These are phyloP conservation scores for Cladopsammia gracilis DNA, from an alignment of 64 coral and sea anemone species.

Conservation along the genomic window DNA sequence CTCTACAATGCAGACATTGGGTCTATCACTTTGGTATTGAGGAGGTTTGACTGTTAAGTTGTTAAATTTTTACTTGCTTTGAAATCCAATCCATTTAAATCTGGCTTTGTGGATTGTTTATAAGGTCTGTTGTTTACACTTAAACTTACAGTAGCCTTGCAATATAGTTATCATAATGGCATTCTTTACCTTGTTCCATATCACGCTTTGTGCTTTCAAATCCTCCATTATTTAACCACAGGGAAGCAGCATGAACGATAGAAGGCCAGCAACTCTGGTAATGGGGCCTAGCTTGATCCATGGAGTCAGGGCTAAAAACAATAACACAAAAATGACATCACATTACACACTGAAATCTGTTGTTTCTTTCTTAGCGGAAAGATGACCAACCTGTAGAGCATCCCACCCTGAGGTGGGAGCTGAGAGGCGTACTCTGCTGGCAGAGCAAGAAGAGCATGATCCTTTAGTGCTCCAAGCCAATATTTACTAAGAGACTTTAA, in stretches of 20 bases:
- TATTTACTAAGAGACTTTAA: conserved; percentile 93
- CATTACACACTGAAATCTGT: neutral
- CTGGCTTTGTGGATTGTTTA: no score
- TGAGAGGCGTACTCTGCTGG: conserved; percentile 89
- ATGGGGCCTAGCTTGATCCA: conserved; percentile 91
- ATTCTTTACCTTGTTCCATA: neutral
- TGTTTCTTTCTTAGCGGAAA: no score
- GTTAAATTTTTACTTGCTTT: no score
- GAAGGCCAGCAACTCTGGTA: conserved; percentile 96
- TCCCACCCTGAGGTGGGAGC: conserved; percentile 86
- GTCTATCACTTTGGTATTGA: no score
- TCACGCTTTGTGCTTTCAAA: conserved; percentile 69
- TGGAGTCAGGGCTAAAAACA: conserved; percentile 86
- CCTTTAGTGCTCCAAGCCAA: conserved; percentile 95
- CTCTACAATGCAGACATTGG: no score
- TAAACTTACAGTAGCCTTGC: no score
- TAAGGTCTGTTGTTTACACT: no score
- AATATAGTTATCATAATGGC: no score
- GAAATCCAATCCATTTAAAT: no score
- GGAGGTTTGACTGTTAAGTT: no score
- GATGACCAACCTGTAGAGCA: conserved; percentile 90
- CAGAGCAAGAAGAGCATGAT: conserved; percentile 89
- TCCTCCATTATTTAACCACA: conserved; percentile 94
- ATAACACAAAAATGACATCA: neutral
- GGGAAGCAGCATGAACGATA: conserved; percentile 91